Evolutionary conservation across 2,113 vertebrate genomes (phyloP), one percentile per base, ranked within the genome.

Genomic region (Corythoichthys intestinalis): DNA sequence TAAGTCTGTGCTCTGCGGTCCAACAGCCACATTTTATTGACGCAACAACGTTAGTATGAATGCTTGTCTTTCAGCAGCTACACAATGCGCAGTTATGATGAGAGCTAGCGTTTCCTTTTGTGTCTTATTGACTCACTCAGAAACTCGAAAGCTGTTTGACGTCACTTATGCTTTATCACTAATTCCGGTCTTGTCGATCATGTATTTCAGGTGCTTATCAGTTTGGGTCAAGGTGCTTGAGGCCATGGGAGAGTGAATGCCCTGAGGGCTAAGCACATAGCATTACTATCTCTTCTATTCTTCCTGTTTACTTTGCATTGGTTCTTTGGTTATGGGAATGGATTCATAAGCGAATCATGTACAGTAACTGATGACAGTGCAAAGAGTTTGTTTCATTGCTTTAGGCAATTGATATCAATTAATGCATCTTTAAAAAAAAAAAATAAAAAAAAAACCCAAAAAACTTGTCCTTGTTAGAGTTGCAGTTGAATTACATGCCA

Each of bases 291-390:
- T 83, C 70, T 57, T 1, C 72, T 52, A 1, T 56, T 47, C 75
- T 88, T 89, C 86, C 90, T 86, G 86, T 89, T 86, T 84, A 86
- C 79, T 74, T 41, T 66, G 68, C 34, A 9, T 67, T 67, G 78
- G 15, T 54, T 66, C 20, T 4, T 65, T 11, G 37, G 69, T 65
- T 46, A 46, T 59, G 44, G 56, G 2, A 15, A 28, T 67, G 65
- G 58, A 60, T 15, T 70, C 53, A 62, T 44, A 70, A 50, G 28
- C 15, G 59, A 50, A 57, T 46, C 17, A 46, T 67, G 71, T 44
- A 7, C 41, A 44, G 41, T 72, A 5, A 53, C 17, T 52, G 1
- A 53, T 53, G 17, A n/a, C 50, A n/a, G 2, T 53, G 50, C 17
- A 8, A 44, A 41, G 3, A 6, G 39, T 41, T 41, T 41, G 39